phyloP scores from a whole-genome alignment of 64 coral and sea anemone species.

The Porites australiensis region DNA sequence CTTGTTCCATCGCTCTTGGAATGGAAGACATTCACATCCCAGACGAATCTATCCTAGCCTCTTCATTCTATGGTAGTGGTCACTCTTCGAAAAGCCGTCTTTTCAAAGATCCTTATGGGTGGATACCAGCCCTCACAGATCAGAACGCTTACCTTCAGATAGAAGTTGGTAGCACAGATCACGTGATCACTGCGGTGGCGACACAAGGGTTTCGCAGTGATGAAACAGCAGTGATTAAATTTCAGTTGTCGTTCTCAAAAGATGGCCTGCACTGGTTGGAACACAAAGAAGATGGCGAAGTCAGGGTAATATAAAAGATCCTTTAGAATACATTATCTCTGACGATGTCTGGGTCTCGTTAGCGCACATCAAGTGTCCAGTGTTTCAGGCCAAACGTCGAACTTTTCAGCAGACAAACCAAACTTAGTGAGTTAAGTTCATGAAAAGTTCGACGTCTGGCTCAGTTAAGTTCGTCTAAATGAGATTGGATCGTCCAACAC shows the following conservation, averaged over 20 bases:
- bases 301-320: neutral
- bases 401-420: no score
- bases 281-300: slow-evolving; percentile 4
- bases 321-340: neutral
- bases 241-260: slow-evolving; percentile 27
- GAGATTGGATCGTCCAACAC: no score
- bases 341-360: no score
- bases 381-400: no score
- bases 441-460: no score
- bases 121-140: neutral
- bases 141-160: slow-evolving; percentile 5
- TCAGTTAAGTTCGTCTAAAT: no score
- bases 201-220: neutral
- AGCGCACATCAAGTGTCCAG: no score
- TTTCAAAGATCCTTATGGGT: neutral
- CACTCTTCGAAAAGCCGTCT: neutral
- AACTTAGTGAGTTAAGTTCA: no score
- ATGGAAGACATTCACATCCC: slow-evolving; percentile 7
- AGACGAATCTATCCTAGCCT: neutral
- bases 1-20: slow-evolving; percentile 17
- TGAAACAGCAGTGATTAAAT: neutral
- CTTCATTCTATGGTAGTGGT: neutral
- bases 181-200: slow-evolving; percentile 1
- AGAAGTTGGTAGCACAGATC: neutral
- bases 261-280: slow-evolving; percentile 11